Percentiles rank a stretch among this genome's conserved stretches.
phyloP scores from a whole-genome alignment of 1,140 invertebrate species.

The Atopsyche davidsoni region DNA sequence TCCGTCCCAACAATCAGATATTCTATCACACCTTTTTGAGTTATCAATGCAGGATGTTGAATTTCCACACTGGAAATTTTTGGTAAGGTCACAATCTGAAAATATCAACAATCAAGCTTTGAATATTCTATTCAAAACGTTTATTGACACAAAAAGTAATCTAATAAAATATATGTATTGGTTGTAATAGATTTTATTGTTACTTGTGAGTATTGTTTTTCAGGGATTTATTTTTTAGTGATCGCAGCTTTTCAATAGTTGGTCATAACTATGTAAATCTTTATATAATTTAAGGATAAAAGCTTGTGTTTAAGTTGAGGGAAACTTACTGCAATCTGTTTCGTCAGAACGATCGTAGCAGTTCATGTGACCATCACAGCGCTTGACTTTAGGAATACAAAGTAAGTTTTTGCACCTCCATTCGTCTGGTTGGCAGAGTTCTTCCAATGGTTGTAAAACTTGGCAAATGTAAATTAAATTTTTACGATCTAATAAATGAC shows the following conservation, averaged over 20 bases:
- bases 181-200: no score
- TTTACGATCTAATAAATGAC: constrained; percentile 56
- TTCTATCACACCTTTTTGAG: constrained; percentile 63
- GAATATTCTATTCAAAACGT: no score
- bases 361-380: constrained; percentile 71
- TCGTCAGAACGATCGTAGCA: constrained; percentile 79
- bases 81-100: constrained; percentile 61
- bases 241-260: no score
- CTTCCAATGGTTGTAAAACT: constrained; percentile 37
- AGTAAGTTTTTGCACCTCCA: constrained; percentile 66
- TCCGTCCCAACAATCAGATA: constrained; percentile 75
- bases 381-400: constrained; percentile 59
- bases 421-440: constrained; percentile 51
- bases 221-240: no score
- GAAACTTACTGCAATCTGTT: constrained; percentile 62
- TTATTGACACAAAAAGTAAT: no score
- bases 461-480: constrained; percentile 47
- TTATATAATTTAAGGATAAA: constrained; percentile 10
- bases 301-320: not conserved
- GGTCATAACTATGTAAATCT: no score
- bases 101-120: constrained; percentile 35
- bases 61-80: constrained; percentile 71
- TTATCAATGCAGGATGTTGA: constrained; percentile 67
- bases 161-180: no score
- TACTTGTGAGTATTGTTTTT: no score